phyloP scores from a whole-genome alignment of 2,888 invertebrate species.

The Camponotus fellah region DNA sequence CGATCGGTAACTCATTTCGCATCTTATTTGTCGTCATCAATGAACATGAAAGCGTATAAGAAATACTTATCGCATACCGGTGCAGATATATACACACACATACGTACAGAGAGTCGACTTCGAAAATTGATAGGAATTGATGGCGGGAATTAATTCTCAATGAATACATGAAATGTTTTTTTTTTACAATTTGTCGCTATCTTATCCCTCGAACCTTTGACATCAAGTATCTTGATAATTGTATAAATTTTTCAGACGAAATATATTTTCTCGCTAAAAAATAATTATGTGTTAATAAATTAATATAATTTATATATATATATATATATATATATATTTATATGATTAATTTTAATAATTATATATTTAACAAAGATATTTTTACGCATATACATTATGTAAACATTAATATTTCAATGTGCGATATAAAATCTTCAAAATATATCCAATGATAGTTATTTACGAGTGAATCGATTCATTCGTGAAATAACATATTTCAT shows the following conservation, averaged over 20 bases:
- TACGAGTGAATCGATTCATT: not conserved
- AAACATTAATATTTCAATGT: too few relatives aligned
- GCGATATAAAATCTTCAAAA: not conserved
- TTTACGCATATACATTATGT: too few relatives aligned
- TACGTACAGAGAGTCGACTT: not conserved
- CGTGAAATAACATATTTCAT: not conserved
- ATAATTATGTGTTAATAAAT: too few relatives aligned
- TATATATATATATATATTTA: too few relatives aligned
- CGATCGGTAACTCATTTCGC: constrained; percentile 47
- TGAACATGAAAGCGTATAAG: not conserved
- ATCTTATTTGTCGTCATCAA: constrained; percentile 25
- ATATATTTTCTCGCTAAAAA: not conserved
- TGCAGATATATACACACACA: not conserved
- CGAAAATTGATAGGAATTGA: not conserved
- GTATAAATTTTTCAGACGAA: not conserved
- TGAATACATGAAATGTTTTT: not conserved
- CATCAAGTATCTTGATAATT: constrained; percentile 4
- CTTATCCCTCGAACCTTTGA: constrained; percentile 23
- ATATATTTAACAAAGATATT: too few relatives aligned
- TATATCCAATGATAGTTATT: not conserved
- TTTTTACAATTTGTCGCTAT: not conserved
- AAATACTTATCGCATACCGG: constrained; percentile 29
- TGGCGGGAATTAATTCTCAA: not conserved
- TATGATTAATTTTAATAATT: too few relatives aligned
- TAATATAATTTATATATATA: too few relatives aligned